These are phyloP conservation scores for Chauna torquata DNA, from an alignment of 2,113 vertebrate species.

Conservation along the genomic window DNA sequence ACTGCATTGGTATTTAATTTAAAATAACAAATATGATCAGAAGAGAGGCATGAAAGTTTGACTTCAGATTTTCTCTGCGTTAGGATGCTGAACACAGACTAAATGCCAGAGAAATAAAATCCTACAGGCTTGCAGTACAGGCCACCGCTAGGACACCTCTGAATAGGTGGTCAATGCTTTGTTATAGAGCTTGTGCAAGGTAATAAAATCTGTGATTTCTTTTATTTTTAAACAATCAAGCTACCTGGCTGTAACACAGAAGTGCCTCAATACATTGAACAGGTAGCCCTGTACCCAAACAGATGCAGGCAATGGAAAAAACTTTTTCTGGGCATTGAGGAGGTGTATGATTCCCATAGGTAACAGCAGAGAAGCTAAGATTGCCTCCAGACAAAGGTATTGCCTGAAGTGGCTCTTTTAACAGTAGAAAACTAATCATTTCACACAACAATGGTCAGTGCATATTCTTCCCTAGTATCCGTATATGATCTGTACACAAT, in stretches of 20 bases:
- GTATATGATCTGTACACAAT: not conserved
- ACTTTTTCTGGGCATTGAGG: not conserved
- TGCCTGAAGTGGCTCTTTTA: not conserved
- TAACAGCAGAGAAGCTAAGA: not conserved
- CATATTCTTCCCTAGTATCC: not conserved
- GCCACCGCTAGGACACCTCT: not conserved
- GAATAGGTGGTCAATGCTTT: not conserved
- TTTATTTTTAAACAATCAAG: not conserved
- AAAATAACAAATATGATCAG: constrained; percentile 11
- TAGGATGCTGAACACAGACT: not conserved
- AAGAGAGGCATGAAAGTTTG: not conserved
- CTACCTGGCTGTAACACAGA: not conserved
- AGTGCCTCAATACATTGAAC: not conserved
- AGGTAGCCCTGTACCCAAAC: not conserved
- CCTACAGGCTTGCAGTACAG: not conserved
- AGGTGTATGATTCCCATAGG: not conserved
- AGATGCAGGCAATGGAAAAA: not conserved
- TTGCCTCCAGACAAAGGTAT: not conserved
- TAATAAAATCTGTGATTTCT: not conserved
- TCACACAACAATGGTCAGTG: not conserved
- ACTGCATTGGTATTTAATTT: not conserved
- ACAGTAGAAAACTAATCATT: accelerated
- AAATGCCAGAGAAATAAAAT: not conserved
- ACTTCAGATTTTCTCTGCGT: constrained; percentile 2
- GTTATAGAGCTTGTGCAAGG: not conserved